A percentile compares a stretch with the other conserved stretches of the same genome.
phyloP scores from a whole-genome alignment of 2,113 vertebrate species.

The Corythornis vintsioides region DNA sequence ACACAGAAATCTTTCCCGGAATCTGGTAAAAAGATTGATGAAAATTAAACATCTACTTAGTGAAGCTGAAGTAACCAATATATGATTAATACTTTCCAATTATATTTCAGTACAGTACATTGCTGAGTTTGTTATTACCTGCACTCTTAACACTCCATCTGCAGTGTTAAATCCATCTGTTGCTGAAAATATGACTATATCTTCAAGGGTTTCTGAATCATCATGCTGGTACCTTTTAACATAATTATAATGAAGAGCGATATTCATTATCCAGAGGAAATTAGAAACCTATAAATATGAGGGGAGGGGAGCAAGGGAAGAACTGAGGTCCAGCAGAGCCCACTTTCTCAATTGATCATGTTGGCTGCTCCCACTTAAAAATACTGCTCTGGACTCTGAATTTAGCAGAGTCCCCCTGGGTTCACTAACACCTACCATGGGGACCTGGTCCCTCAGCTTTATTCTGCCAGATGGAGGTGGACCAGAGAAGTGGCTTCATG shows the following conservation, averaged over 20 bases:
- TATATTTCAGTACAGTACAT: conserved; percentile 74
- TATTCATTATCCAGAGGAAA: conserved; percentile 70
- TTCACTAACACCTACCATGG: background rate
- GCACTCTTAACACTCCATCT: conserved; percentile 77
- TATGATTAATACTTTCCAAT: conserved; percentile 75
- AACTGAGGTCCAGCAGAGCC: conserved; percentile 25
- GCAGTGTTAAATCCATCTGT: conserved; percentile 87
- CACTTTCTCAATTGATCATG: conserved; percentile 11
- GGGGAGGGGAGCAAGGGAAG: conserved; percentile 13
- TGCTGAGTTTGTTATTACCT: conserved; percentile 79
- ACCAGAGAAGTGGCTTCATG: background rate
- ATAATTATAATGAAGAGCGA: conserved; percentile 65
- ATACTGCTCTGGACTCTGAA: background rate
- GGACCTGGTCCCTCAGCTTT: background rate
- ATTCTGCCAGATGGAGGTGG: background rate
- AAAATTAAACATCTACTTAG: conserved; percentile 74
- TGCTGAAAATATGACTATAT: conserved; percentile 80
- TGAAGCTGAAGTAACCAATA: conserved; percentile 72
- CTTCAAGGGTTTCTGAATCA: conserved; percentile 86
- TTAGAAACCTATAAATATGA: conserved; percentile 68
- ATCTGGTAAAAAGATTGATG: conserved; percentile 69
- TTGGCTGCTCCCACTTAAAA: background rate
- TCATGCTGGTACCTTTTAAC: conserved; percentile 87
- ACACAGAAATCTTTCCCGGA: conserved; percentile 63
- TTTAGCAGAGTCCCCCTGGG: background rate